Evolutionary conservation across 1,140 invertebrate species (phyloP).

Genomic region (Drosophila pseudoananassae): DNA sequence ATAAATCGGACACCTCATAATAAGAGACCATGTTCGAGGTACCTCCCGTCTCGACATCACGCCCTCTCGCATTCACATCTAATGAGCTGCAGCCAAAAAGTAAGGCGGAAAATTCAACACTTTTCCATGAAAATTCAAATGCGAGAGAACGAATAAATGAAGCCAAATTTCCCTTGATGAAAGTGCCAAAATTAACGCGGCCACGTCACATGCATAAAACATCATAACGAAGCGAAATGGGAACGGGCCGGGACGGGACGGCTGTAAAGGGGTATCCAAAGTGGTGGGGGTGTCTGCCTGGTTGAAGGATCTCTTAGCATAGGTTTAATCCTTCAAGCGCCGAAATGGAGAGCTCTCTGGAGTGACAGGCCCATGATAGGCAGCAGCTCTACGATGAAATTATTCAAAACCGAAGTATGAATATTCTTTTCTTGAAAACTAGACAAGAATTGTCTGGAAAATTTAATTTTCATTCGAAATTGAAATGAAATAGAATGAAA

Average conservation of each 20-base stretch:
- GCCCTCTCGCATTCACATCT: constrained; percentile 23
- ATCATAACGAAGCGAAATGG: constrained; percentile 23
- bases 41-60: constrained; percentile 9
- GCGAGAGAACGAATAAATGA: constrained; percentile 21
- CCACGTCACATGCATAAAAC: constrained; percentile 53
- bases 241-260: neutral
- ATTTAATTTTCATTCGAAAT: neutral
- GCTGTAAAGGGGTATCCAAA: neutral
- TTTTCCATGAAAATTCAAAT: constrained; percentile 29
- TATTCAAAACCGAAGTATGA: neutral
- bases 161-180: constrained; percentile 26
- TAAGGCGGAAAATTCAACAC: constrained; percentile 49
- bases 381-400: too few relatives aligned
- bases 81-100: constrained; percentile 51
- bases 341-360: constrained; percentile 16
- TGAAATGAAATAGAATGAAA: neutral
- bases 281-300: neutral
- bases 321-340: constrained; percentile 52
- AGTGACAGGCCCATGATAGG: constrained; percentile 5
- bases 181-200: constrained; percentile 55
- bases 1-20: constrained; percentile 65
- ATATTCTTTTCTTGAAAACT: constrained; percentile 5
- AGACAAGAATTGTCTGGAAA: neutral
- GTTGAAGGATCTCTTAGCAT: constrained; percentile 22
- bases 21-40: constrained; percentile 45